Conservation (phyloP, 92 coral and sea anemone species). For the Palythoa grandis region DNA sequence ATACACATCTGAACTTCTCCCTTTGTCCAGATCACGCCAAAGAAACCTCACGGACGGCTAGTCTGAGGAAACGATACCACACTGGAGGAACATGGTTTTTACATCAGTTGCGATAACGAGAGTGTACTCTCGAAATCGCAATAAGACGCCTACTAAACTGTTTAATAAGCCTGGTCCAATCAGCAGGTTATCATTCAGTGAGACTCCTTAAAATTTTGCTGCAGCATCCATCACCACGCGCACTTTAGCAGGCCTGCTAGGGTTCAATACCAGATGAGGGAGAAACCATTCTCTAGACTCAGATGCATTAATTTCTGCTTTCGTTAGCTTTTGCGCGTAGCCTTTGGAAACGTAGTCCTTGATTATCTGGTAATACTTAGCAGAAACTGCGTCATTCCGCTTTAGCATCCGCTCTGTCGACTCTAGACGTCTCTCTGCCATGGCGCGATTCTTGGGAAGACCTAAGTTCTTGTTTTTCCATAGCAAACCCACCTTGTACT, state of each 20-base stretch:
- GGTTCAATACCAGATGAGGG: constrained; percentile 55
- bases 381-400: no score
- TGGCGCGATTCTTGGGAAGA: not conserved
- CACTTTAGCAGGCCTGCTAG: constrained; percentile 51
- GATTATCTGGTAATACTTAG: no score
- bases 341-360: no score
- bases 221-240: constrained; percentile 63
- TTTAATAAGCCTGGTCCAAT: no score
- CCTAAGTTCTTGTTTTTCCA: constrained; percentile 42
- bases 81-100: constrained; percentile 33
- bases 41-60: not conserved
- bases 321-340: no score
- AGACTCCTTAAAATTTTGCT: constrained; percentile 47
- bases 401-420: constrained; percentile 45
- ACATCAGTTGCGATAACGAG: not conserved
- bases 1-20: no score
- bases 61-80: not conserved
- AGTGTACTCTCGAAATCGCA: not conserved
- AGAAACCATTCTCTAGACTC: constrained; percentile 50
- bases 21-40: no score
- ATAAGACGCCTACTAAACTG: no score
- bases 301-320: no score
- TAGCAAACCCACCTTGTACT: constrained; percentile 33
- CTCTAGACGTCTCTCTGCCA: constrained; percentile 4
- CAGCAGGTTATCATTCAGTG: no score